A percentile compares a stretch with the other conserved stretches of the same genome.
These are phyloP conservation scores for Globicephala melas DNA, from an alignment of 2,113 vertebrate species.

Conservation along the genomic window DNA sequence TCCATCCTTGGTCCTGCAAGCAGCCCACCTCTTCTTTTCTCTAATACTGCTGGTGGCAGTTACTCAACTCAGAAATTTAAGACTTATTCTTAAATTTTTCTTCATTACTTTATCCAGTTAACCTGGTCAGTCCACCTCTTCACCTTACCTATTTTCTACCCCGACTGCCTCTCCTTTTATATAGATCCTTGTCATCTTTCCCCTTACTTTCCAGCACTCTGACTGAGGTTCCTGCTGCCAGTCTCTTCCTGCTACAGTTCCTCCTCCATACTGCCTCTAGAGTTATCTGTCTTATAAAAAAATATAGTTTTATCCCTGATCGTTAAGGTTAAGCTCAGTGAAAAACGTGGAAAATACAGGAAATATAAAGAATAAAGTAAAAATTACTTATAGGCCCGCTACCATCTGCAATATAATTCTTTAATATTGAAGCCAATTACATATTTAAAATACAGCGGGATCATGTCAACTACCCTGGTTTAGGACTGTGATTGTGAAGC, in stretches of 20 bases:
- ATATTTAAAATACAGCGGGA: neutral
- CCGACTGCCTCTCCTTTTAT: neutral
- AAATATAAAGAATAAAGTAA: neutral
- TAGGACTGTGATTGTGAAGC: neutral
- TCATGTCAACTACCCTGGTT: neutral
- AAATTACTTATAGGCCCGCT: neutral
- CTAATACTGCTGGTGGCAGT: neutral
- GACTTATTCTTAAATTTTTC: neutral
- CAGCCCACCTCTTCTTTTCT: neutral
- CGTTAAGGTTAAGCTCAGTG: neutral
- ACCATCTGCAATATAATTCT: neutral
- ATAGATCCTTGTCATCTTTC: neutral
- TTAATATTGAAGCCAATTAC: neutral
- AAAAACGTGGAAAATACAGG: neutral
- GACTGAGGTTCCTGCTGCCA: neutral
- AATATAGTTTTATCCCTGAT: neutral
- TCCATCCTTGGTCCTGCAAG: neutral
- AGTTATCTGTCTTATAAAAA: neutral
- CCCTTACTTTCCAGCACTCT: neutral
- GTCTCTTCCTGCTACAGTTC: neutral
- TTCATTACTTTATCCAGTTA: neutral
- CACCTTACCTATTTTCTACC: neutral
- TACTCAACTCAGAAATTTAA: neutral
- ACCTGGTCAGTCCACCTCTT: neutral
- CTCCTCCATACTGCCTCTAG: no score